Base-by-base conservation (phyloP, 2,888 invertebrate species). In the Tineola bisselliella region DNA sequence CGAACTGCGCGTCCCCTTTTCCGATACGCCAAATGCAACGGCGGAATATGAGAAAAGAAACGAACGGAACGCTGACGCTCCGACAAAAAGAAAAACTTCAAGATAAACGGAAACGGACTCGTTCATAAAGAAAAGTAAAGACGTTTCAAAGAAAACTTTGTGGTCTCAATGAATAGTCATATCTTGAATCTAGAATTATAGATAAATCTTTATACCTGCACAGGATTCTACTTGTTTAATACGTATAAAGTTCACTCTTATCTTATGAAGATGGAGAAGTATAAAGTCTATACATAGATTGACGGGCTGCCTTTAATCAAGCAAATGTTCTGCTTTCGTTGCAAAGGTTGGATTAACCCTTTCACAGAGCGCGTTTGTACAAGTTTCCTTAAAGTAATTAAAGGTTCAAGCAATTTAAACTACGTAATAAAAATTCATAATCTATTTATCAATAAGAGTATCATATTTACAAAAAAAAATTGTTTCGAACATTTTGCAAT, bases 21-120 rank as follows among this genome's bases (percentile, higher is more conserved):
- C 69, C 71, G 70, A 70, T 74, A 71, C 74, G 71, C 74, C 75
- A 73, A 80, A 77, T 78, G 76, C 79, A 74, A 70, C 76, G 70
- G 71, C 71, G 68, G 72, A 77, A 78, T 78, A 78, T 77, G 72
- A 77, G 76, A 78, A 79, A 78, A 76, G 72, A 74, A 77, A 78
- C 71, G 70, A 79, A 78, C 77, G 74, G 73, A 78, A 77, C 56
- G 30, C 76, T 75, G 73, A 75, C 73, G 71, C 72, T 71, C 74
- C 25, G 12, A 58, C 62, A 76, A 77, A 79, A 81, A 83, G 80
- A 70, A 73, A 70, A 75, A 33, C n/a, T 74, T 75, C 76, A 80
- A 82, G 81, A 83, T 84, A 84, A 83, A 80, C 82, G 79, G 81
- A 83, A 84, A 78, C 79, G 77, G 80, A 77, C 76, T 71, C 76